Conservation (phyloP, 2,888 invertebrate genomes). For the Callyntrura sp. region DNA sequence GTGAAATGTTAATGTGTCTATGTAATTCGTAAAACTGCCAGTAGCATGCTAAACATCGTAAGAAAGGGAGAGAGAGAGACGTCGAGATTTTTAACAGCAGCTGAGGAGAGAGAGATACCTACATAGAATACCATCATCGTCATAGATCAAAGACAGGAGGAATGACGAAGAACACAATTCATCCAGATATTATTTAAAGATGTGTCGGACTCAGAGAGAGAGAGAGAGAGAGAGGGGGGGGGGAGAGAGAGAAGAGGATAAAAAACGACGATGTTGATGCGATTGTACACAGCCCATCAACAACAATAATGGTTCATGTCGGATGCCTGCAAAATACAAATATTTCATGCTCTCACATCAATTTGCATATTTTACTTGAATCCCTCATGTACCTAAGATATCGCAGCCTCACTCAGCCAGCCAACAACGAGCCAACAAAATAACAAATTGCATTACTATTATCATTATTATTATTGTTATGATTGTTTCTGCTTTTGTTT, state of each 20-base stretch:
- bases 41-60: neutral
- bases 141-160: too few species aligned
- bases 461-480: too few species aligned
- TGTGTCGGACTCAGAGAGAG: too few species aligned
- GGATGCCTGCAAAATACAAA: neutral
- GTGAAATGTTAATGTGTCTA: neutral
- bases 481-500: conserved; percentile 28
- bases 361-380: conserved; percentile 16
- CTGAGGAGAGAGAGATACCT: too few species aligned
- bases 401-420: conserved; percentile 12
- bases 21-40: conserved; percentile 19
- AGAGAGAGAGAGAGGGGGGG: too few species aligned
- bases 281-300: conserved; percentile 2
- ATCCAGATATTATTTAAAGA: conserved; percentile 21
- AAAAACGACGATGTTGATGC: too few species aligned
- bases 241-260: too few species aligned
- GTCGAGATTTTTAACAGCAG: too few species aligned
- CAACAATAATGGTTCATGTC: neutral
- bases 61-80: neutral
- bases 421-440: too few species aligned
- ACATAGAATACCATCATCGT: conserved; percentile 12
- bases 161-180: conserved; percentile 18
- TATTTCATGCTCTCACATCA: neutral
- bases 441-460: too few species aligned
- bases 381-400: too few species aligned